Base-by-base conservation (phyloP, 1,140 invertebrate species). In the Drosophila rufa region DNA sequence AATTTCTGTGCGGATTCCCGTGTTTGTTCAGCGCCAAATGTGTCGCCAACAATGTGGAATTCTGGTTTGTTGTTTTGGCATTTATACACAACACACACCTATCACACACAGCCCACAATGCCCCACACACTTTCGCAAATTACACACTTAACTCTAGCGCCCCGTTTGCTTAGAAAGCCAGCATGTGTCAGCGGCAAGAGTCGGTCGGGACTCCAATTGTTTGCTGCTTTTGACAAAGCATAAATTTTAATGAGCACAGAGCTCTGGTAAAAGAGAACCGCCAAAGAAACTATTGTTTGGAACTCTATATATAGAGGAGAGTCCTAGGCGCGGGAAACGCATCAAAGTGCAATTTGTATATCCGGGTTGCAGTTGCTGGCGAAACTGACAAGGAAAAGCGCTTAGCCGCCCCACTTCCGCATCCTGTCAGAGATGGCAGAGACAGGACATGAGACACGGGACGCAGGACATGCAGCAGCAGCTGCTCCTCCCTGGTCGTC, bases 321-420 rank as follows among this genome's bases (percentile, higher is more conserved):
- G 66, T 67, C 45, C 40, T 48, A 36, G 40, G 66, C 48, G 19
- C 40, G 71, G 53, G 36, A 64, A 75, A 78, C 73, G 84, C 84
- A 87, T 87, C 73, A 89, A 89, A 87, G 84, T 89, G 85, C 80
- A 89, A 75, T 90, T 89, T 89, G 80, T 71, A 79, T 89, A 80
- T 84, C 80, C 84, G 84, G 73, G 73, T 82, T 82, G 61, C 64
- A 69, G 64, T 74, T 73, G 64, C 73, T 73, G 70, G 15, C 36
- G 14, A 42, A 73, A 73, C 53, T 74, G 68, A 74, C 70, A 74
- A 73, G 75, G 19, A 40, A 77, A 60, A 67, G 74, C 55, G 75
- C 75, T 77, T 77, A 77, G 74, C 75, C 25, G 55, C 40, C 48
- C 80, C 84, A 56, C 50, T 78, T 89, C 80, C 84, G 50, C 64